Base-by-base conservation (phyloP, 92 coral and sea anemone species). In the Muricea muricata region DNA sequence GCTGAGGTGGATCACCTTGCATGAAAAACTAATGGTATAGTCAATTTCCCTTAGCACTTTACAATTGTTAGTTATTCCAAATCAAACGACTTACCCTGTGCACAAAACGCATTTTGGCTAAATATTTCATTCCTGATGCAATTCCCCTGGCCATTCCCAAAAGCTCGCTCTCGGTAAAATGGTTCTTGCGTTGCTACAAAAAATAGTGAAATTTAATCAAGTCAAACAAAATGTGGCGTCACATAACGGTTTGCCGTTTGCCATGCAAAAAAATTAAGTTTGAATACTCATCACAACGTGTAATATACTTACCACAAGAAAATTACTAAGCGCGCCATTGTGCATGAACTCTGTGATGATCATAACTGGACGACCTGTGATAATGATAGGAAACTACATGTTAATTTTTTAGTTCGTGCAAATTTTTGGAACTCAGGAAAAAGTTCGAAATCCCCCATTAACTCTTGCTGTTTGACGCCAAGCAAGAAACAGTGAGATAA, bases 301-400 rank as follows among this genome's bases (percentile, higher is more conserved):
- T 8, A 75, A 20, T 17, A 7, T 37, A 68, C 73, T 39, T 82
- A 97, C 99, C 93, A 89, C 93, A 1, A 97, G 87, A 65, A 88
- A 94, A 50, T 54, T 72, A 72, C 94, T 97, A 28, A 97, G 89
- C 13, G 99, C 94, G 24, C 99, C 99, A 77, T 89, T 93, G 25
- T 94, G 98, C 99, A 97, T 94, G 83, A 92, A 97, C 74, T 97
- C 99, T 45, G 97, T 90, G 24, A 97, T 69, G 48, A 97, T 97
- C 99, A 97, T 94, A 87, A 94, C 86, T 7, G 99, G 98, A 47
- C 76, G 84, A 45, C 84, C 96, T 92, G 67, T 18, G 21, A 18
- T 2, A 33, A 13, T 3, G 52, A 74, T 73, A 52, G 1, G 18
- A 33, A 18, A 17, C 3, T 13, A 10, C 18, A 1, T 18, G 23